Base-by-base conservation (phyloP, 2,113 vertebrate genomes). In the Eulacestoma nigropectus region DNA sequence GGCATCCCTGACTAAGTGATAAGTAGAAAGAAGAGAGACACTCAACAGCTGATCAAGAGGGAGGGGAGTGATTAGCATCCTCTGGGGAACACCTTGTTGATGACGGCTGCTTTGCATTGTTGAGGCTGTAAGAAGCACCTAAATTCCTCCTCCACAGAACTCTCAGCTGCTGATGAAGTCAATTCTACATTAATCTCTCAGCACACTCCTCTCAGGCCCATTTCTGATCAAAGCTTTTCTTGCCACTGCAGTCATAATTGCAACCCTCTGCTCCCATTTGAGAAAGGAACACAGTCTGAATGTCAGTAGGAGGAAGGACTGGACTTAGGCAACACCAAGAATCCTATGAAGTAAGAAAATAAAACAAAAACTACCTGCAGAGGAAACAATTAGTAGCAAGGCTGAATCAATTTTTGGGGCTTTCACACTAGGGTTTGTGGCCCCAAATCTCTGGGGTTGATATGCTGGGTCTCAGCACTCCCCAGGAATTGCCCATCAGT, bases 31-130 rank as follows among this genome's bases (percentile, higher is more conserved):
- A 88, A 92, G 86, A 96, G 95, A 96, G 95, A 89, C 75, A 93
- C 83, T 75, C 90, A 96, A 95, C 88, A 90, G 88, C 73, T 96
- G 80, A 96, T 96, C 76, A 96, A 88, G 94, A 90, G 76, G 60
- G 88, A 95, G 87, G 42, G 93, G 90, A 84, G 80, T 86, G 94
- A 96, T 97, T 96, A 96, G 83, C 83, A 87, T 79, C 86, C 92
- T 96, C 96, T 49, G 69, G 93, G 92, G 96, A 97, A 95, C 96
- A 96, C 95, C 95, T 96, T 89, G 83, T 90, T 96, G 92, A 92
- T 94, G 93, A 93, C 7, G 59, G 86, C 76, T 94, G 90, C 88
- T 96, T 95, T 96, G 92, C 94, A 97, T 94, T 96, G 93, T 94
- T 95, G 88, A 96, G 93, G 89, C 64, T 95, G 86, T 87, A 88